A percentile compares a stretch with the other conserved stretches of the same genome.
These are phyloP conservation scores for Drosophila formosana DNA, from an alignment of 2,888 invertebrate genomes.

Conservation along the genomic window DNA sequence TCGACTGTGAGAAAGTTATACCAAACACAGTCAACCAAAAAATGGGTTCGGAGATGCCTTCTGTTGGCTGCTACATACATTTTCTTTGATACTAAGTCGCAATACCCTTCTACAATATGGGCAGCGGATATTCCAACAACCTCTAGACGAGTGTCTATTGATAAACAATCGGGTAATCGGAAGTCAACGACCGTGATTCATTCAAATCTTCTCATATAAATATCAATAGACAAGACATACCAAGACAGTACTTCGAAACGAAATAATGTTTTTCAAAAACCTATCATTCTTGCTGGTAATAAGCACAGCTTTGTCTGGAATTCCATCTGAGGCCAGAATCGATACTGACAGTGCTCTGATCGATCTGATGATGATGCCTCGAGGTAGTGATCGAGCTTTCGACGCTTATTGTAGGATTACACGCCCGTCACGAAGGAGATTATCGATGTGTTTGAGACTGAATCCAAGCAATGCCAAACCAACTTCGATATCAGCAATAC, in stretches of 20 bases:
- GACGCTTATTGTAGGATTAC: slow-evolving; percentile 45
- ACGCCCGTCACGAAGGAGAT: slow-evolving; percentile 33
- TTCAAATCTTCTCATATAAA: slow-evolving; percentile 20
- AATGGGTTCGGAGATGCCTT: too few species aligned
- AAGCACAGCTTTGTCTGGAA: slow-evolving; percentile 27
- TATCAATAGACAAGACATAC: neutral
- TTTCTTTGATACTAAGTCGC: too few species aligned
- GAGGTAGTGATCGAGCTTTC: slow-evolving; percentile 1
- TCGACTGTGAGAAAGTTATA: too few species aligned
- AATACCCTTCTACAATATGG: too few species aligned
- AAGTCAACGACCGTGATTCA: slow-evolving; percentile 5
- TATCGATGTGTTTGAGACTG: slow-evolving; percentile 9
- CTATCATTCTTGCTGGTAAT: slow-evolving; percentile 35
- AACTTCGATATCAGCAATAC: neutral
- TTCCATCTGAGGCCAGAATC: slow-evolving; percentile 15
- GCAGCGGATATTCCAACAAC: neutral
- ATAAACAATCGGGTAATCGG: neutral
- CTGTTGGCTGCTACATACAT: too few species aligned
- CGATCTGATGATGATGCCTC: slow-evolving; percentile 36
- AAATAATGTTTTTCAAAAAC: slow-evolving; percentile 48
- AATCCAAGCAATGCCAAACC: slow-evolving; percentile 23
- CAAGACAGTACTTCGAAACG: slow-evolving; percentile 11
- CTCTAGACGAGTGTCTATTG: too few species aligned
- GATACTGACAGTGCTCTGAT: slow-evolving; percentile 27
- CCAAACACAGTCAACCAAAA: too few species aligned